These are phyloP conservation scores for Pristionchus fissidentatus DNA, from an alignment of 2,888 invertebrate genomes.

Conservation along the genomic window DNA sequence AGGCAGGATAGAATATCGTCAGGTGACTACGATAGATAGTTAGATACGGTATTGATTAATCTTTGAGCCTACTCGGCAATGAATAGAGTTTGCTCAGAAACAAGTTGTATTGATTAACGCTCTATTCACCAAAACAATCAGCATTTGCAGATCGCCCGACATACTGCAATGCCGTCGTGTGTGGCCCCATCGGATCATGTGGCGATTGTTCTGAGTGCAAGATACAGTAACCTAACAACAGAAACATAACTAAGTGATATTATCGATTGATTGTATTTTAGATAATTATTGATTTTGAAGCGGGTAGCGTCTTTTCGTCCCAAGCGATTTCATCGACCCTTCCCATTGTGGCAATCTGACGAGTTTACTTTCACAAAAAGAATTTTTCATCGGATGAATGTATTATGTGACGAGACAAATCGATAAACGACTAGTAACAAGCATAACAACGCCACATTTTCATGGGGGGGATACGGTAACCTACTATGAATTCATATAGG, in stretches of 20 bases:
- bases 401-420: constrained; percentile 6
- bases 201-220: constrained; percentile 81
- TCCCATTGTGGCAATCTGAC: no score
- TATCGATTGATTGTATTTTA: no score
- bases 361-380: not conserved
- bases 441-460: not conserved
- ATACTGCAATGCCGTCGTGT: constrained; percentile 88
- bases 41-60: not conserved
- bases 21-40: no score
- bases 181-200: constrained; percentile 94
- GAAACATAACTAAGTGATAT: no score
- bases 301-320: no score
- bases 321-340: no score
- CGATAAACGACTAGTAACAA: no score
- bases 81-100: no score
- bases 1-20: not conserved
- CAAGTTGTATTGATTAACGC: no score
- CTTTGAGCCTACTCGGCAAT: not conserved
- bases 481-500: constrained; percentile 21
- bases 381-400: constrained; percentile 4
- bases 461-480: constrained; percentile 4
- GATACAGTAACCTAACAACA: not conserved
- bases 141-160: constrained; percentile 84
- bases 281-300: no score
- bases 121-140: no score